Evolutionary conservation across 2,888 invertebrate species (phyloP), one percentile per base, ranked within the genome.

Genomic region (Drosophila stalkeri): DNA sequence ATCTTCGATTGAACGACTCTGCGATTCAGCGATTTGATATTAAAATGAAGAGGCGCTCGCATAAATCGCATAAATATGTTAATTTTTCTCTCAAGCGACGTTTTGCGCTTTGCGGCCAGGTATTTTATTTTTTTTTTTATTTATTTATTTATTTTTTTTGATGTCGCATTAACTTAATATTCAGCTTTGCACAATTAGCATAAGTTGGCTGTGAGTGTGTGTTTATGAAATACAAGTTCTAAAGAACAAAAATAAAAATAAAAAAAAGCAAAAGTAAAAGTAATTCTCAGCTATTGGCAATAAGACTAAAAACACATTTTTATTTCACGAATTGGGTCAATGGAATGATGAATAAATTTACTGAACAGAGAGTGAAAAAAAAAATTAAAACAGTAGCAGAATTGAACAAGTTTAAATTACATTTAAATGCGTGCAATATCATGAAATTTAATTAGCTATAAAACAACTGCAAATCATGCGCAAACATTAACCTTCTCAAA

Each of bases 31-130:
- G 72, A 74, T 81, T 76, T 67, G 84, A 79, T 87, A 77, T 73
- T 80, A 51, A 82, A 74, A 80, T 69, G 83, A 88, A 84, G 85
- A 84, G 70, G 77, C 85, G 84, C 87, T 67, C 85, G 77, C 83
- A 87, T 89, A 89, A 86, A 88, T 87, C 86, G 86, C 86, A 90
- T 88, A 86, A 83, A 87, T 87, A 87, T 87, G 86, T 67, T 87
- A 89, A 87, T 87, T 88, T 69, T 57, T 49, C 77, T 66, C 66
- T 61, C 56, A 64, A 72, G 39, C 31, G 56, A 69, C 83, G 78
- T 67, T 84, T 74, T 71, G 51, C 56, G 66, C 61, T 68, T 71
- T 80, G 80, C 56, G 69, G 56, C 64, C 51, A 65, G 37, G 27
- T 54, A 56, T 47, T 43, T 31, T 39, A 31, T 47, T 59, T 51